phyloP scores from a whole-genome alignment of 2,113 vertebrate species.

The Semnornis frantzii region DNA sequence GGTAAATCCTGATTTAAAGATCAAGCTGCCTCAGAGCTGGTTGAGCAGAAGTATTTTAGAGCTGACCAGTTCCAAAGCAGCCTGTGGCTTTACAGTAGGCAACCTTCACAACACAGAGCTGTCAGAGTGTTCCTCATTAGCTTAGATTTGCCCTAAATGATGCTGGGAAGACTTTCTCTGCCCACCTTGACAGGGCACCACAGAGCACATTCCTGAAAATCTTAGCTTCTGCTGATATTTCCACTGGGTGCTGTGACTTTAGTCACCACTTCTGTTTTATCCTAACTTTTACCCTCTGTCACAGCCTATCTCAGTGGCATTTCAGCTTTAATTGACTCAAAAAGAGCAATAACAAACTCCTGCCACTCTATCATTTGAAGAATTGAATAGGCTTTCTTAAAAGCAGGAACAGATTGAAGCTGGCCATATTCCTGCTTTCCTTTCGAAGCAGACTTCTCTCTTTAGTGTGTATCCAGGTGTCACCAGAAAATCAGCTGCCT shows the following conservation, averaged over 20 bases:
- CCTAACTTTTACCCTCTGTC: not conserved
- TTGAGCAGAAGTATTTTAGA: not conserved
- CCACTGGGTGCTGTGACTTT: not conserved
- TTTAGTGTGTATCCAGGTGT: not conserved
- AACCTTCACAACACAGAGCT: not conserved
- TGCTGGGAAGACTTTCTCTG: not conserved
- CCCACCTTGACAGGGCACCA: not conserved
- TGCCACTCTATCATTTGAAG: not conserved
- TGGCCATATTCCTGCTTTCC: not conserved
- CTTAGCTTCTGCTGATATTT: not conserved
- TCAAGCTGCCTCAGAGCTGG: not conserved
- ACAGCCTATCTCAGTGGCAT: not conserved
- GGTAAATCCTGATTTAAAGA: not conserved
- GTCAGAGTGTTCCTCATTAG: not conserved
- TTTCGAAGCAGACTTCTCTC: not conserved
- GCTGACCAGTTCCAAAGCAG: not conserved
- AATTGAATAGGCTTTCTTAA: not conserved
- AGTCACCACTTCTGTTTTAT: not conserved
- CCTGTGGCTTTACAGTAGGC: not conserved
- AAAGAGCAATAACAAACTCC: not conserved
- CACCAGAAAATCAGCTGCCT: not conserved
- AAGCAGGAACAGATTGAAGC: not conserved
- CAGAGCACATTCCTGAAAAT: accelerated
- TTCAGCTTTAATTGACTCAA: not conserved
- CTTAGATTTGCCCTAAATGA: not conserved